Percentiles rank a stretch among this genome's conserved stretches.
Conservation (phyloP, 2,113 vertebrate genomes). For the Orientallactaga bullata region DNA sequence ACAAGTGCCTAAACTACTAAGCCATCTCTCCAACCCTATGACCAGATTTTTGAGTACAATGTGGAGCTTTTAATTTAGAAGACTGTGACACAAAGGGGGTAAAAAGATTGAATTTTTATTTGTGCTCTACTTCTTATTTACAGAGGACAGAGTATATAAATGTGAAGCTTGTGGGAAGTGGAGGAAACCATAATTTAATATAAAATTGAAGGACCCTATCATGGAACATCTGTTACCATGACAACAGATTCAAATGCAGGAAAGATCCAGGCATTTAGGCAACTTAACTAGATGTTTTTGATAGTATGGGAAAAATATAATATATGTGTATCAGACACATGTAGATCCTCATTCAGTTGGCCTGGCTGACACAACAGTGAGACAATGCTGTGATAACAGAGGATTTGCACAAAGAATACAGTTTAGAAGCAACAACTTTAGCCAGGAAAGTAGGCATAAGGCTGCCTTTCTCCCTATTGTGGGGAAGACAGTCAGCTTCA, state of each 20-base stretch:
- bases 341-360: neutral
- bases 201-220: conserved; percentile 58
- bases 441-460: neutral
- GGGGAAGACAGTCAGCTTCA: neutral
- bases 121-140: neutral
- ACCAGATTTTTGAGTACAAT: neutral
- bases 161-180: conserved; percentile 46
- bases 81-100: neutral
- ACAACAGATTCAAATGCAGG: conserved; percentile 53
- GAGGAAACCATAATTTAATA: conserved; percentile 60
- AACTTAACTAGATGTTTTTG: conserved; percentile 65
- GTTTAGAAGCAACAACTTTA: rapidly evolving
- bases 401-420: neutral
- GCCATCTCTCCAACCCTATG: too few species aligned
- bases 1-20: too few species aligned
- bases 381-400: neutral
- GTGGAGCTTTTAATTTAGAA: conserved; percentile 9
- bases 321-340: conserved; percentile 58
- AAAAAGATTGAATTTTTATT: conserved; percentile 23
- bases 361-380: neutral
- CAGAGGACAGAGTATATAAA: neutral
- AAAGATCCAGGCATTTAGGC: conserved; percentile 68
- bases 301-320: conserved; percentile 65
- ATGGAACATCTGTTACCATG: conserved; percentile 71
- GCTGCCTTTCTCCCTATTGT: neutral